A percentile compares a stretch with the other conserved stretches of the same genome.
phyloP scores from a whole-genome alignment of 1,140 invertebrate genomes.

The Drosophila hydei region DNA sequence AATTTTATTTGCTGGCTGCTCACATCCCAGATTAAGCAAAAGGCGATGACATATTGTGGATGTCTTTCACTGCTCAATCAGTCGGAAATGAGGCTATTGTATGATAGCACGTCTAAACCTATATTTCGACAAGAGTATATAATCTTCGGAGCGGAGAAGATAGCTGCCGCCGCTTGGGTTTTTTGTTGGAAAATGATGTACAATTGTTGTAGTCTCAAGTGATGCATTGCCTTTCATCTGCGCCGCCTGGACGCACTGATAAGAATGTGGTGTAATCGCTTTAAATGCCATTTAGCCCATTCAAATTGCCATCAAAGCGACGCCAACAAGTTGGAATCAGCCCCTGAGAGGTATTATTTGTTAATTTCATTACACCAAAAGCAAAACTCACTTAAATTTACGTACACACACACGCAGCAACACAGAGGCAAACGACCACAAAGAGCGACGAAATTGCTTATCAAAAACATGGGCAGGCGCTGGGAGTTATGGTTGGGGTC shows the following conservation, averaged over 20 bases:
- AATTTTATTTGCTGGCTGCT: no score
- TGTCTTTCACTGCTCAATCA: no score
- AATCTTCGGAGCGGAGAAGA: background rate
- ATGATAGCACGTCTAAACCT: background rate
- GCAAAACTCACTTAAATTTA: conserved; percentile 9
- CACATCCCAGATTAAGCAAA: no score
- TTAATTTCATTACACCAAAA: conserved; percentile 71
- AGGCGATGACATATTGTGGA: no score
- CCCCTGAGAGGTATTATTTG: conserved; percentile 68
- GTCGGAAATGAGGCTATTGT: background rate
- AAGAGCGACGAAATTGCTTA: conserved; percentile 70
- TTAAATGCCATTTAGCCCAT: conserved; percentile 73
- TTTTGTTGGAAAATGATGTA: background rate
- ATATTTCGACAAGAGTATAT: background rate
- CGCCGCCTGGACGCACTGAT: conserved; percentile 44
- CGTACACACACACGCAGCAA: conserved; percentile 1
- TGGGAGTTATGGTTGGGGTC: conserved; percentile 9
- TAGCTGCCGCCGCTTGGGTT: background rate
- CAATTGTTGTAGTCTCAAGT: conserved; percentile 21
- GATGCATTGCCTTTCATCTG: conserved; percentile 33
- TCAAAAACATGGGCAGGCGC: conserved; percentile 65
- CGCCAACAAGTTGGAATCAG: conserved; percentile 52
- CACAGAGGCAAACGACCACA: conserved; percentile 27
- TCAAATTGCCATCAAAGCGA: conserved; percentile 79
- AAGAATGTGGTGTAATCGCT: conserved; percentile 65